Percentiles rank a stretch among this genome's conserved stretches.
These are phyloP conservation scores for Cygnus buccinator DNA, from an alignment of 2,113 vertebrate species.

Conservation along the genomic window DNA sequence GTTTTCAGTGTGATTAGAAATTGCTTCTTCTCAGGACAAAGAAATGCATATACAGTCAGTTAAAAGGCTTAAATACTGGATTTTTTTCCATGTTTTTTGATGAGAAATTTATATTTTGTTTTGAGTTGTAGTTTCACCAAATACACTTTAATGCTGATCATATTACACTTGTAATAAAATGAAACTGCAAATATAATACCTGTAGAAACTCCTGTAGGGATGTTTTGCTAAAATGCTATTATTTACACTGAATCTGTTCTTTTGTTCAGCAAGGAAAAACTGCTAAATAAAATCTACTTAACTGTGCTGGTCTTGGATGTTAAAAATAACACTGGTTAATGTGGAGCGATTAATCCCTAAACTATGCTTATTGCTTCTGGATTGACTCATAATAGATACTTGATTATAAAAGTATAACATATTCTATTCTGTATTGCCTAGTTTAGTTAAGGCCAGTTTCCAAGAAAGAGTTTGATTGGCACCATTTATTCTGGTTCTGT, in stretches of 20 bases:
- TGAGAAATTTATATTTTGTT: background rate
- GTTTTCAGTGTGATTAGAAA: background rate
- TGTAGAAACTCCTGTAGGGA: background rate
- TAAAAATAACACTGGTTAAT: background rate
- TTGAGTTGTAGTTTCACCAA: background rate
- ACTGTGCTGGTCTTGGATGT: background rate
- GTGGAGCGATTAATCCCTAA: background rate
- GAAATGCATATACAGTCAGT: background rate
- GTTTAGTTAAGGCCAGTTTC: background rate
- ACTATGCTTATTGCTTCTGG: background rate
- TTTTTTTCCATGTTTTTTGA: background rate
- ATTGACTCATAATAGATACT: background rate
- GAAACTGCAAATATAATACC: background rate
- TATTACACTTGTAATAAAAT: background rate
- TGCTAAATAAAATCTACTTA: background rate
- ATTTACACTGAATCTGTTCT: background rate
- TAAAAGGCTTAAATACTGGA: background rate
- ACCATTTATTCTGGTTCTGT: background rate
- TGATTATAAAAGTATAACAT: background rate
- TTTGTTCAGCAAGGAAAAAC: background rate
- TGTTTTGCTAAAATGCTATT: background rate
- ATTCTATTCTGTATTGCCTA: background rate
- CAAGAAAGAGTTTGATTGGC: constrained; percentile 34
- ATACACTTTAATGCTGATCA: background rate
- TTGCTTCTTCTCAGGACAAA: background rate